Evolutionary conservation across 53 echinoderm and acorn worm genomes (phyloP).

Genomic region (Astropecten irregularis): DNA sequence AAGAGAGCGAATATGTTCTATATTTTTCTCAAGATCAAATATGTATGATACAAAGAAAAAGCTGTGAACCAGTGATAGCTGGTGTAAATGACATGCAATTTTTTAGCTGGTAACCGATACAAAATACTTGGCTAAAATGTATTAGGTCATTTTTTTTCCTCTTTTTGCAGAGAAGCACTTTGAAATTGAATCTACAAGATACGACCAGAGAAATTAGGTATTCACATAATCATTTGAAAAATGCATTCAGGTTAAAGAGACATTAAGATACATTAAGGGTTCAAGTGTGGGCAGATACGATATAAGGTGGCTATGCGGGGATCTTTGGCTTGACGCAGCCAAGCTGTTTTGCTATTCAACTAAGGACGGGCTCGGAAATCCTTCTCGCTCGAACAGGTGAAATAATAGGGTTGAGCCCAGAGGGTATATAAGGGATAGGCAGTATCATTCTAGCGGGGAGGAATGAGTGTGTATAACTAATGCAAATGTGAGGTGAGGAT

Average conservation of each 20-base stretch:
- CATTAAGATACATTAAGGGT: slow-evolving; percentile 21
- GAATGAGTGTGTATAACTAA: slow-evolving; percentile 17
- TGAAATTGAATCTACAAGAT: not conserved
- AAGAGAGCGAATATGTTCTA: too few species aligned
- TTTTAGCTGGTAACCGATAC: too few species aligned
- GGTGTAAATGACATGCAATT: too few species aligned
- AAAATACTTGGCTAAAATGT: too few species aligned
- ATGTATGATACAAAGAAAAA: too few species aligned
- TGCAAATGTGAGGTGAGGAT: slow-evolving; percentile 1
- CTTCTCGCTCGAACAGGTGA: slow-evolving; percentile 40
- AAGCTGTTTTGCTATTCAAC: slow-evolving; percentile 42
- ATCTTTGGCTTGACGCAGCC: slow-evolving; percentile 8
- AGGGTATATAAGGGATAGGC: slow-evolving; percentile 3
- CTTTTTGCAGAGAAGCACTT: not conserved
- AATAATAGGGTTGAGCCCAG: slow-evolving; percentile 50
- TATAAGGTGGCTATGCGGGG: slow-evolving; percentile 9
- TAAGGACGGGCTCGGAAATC: slow-evolving; percentile 28
- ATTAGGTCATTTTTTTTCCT: not conserved
- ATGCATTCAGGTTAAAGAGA: slow-evolving; percentile 38
- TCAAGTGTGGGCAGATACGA: not conserved
- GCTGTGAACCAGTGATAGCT: too few species aligned
- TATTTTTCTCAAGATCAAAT: too few species aligned
- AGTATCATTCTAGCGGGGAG: slow-evolving; percentile 6
- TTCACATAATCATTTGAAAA: slow-evolving; percentile 18
- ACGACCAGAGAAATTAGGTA: not conserved